These are phyloP conservation scores for Melopsittacus undulatus DNA, from an alignment of 2,797 vertebrate genomes.

Conservation along the genomic window DNA sequence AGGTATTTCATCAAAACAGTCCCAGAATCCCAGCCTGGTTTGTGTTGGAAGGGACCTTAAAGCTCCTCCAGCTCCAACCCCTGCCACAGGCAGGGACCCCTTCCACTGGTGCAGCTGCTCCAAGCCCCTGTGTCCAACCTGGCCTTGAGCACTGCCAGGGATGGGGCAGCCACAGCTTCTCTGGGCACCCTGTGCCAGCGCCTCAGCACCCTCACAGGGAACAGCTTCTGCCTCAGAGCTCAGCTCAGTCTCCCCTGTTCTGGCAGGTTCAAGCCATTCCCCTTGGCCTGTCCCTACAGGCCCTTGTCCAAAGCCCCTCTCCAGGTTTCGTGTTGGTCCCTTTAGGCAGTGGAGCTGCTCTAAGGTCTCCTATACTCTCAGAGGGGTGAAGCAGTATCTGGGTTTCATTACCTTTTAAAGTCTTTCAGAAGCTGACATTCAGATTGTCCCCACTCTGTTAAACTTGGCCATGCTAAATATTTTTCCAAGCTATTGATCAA, in stretches of 20 bases:
- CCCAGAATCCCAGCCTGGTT: not conserved
- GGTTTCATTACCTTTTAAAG: not conserved
- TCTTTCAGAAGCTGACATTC: not conserved
- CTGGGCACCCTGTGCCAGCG: too few relatives aligned
- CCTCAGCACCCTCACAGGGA: too few relatives aligned
- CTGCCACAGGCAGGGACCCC: not conserved
- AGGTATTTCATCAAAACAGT: not conserved
- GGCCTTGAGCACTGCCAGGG: too few relatives aligned
- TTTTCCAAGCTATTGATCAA: not conserved
- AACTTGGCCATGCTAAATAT: not conserved
- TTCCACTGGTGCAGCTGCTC: not conserved
- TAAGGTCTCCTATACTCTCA: not conserved
- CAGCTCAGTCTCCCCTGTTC: too few relatives aligned
- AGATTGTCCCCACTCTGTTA: not conserved
- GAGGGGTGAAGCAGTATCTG: not conserved
- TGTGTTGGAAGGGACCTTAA: not conserved
- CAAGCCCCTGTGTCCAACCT: not conserved
- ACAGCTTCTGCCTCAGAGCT: too few relatives aligned
- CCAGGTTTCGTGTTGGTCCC: rapidly evolving
- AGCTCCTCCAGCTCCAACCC: rapidly evolving
- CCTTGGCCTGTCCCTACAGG: too few relatives aligned
- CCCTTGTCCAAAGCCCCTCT: too few relatives aligned
- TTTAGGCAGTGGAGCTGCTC: not conserved
- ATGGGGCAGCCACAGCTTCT: too few relatives aligned
- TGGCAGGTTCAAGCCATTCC: too few relatives aligned